Evolutionary conservation across 2,113 vertebrate genomes (phyloP), one percentile per base, ranked within the genome.

Genomic region (Rhinoptilus africanus): DNA sequence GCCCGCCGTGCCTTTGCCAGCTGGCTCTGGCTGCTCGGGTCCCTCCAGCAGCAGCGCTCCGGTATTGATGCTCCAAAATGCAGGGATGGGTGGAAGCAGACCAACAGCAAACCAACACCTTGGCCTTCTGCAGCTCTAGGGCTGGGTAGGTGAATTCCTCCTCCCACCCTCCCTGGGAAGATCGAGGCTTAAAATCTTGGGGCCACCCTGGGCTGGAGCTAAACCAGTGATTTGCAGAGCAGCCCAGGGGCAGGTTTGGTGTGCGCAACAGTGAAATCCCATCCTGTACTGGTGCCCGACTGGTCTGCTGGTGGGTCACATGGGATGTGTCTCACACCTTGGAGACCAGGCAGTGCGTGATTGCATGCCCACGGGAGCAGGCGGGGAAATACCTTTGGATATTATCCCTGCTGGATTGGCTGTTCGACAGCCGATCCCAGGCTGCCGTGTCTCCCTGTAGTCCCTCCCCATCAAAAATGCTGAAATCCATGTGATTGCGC

Each of bases 391-490:
- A 78, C 41, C 56, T 80, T 16, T 83, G 68, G 68, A 8, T 82
- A 9, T 78, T 91, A 43, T 28, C 35, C 32, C 27, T 17, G 45
- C 41, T 71, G 88, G 28, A 68, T 1, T 60, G 68, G 43, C 48
- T 75, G 34, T 74, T 47, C 0, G 8, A 53, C 41, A 53, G 71
- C 26, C 0, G 1, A 73, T 62, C 59, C 28, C 47, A 26, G 35
- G 34, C 60, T 67, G 83, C 45, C 0, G 1, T 59, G 63, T 56
- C 43, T 68, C 71, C 30, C 28, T 76, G 34, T 28, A 47, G 53
- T n/a, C 59, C 45, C 12, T 68, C 41, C 11, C 43, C 18, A 12
- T 34, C 13, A 74, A 63, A 93, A 87, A 43, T 51, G 1, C 50
- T 43, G 68, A 83, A 92, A 92, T 88, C 57, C 20, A 13, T 0